A percentile compares a stretch with the other conserved stretches of the same genome.
These are phyloP conservation scores for Bungarus multicinctus DNA, from an alignment of 2,113 vertebrate genomes.

Conservation along the genomic window DNA sequence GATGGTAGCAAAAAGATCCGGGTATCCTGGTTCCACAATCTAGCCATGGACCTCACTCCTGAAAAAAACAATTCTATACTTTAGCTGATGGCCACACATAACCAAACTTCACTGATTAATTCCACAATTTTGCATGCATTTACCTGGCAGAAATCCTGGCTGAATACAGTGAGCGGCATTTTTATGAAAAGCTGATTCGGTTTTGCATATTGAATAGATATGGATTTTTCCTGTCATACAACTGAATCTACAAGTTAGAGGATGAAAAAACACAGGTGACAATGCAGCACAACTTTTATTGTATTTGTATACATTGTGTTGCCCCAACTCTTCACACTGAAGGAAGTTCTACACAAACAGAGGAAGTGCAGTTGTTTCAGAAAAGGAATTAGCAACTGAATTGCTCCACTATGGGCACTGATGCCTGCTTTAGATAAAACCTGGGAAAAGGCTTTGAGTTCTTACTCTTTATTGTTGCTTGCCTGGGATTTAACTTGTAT, in stretches of 20 bases:
- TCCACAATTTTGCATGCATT: neutral
- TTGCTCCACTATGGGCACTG: constrained; percentile 68
- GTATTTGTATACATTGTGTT: constrained; percentile 54
- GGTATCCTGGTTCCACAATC: neutral
- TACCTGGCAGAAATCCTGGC: neutral
- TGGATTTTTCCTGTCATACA: constrained; percentile 3
- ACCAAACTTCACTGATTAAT: neutral
- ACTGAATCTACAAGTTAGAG: constrained; percentile 31
- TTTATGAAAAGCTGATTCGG: neutral
- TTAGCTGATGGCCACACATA: neutral
- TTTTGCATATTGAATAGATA: neutral
- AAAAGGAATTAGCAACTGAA: constrained; percentile 72
- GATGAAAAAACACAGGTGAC: constrained; percentile 74
- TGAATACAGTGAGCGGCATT: neutral
- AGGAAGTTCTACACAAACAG: constrained; percentile 83
- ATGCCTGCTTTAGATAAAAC: constrained; percentile 82
- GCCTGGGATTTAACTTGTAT: constrained; percentile 69
- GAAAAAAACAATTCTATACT: neutral
- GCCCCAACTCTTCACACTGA: constrained; percentile 66
- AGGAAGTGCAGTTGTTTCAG: constrained; percentile 76
- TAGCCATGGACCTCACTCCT: neutral
- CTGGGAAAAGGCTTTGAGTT: constrained; percentile 77
- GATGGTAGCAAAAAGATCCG: neutral
- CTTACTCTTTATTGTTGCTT: constrained; percentile 78
- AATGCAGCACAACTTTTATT: constrained; percentile 50